phyloP scores from a whole-genome alignment of 2,113 vertebrate species.

The Scatophagus argus region DNA sequence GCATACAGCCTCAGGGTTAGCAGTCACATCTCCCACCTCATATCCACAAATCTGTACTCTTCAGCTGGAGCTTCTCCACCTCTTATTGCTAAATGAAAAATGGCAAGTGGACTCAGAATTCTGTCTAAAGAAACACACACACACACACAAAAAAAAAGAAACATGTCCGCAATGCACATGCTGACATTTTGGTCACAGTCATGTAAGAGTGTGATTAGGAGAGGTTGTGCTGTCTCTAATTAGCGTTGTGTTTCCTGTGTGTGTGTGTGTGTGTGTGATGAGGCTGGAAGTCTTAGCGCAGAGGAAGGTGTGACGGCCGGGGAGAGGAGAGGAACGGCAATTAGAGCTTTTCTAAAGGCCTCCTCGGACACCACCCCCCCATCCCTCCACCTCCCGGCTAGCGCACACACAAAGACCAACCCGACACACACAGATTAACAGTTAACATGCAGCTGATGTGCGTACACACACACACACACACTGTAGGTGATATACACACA shows the following conservation, averaged over 20 bases:
- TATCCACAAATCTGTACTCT: slow-evolving; percentile 37
- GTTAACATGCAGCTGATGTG: slow-evolving; percentile 65
- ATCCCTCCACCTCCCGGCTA: slow-evolving; percentile 12
- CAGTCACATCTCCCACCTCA: slow-evolving; percentile 24
- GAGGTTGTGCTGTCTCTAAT: slow-evolving; percentile 76
- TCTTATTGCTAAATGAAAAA: slow-evolving; percentile 22
- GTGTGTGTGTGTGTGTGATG: slow-evolving; percentile 71
- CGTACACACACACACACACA: slow-evolving; percentile 22
- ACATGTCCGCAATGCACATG: slow-evolving; percentile 50
- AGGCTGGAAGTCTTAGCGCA: slow-evolving; percentile 70
- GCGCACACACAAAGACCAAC: slow-evolving; percentile 31
- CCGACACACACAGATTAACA: slow-evolving; percentile 55
- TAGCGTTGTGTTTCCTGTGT: slow-evolving; percentile 76
- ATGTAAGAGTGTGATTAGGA: slow-evolving; percentile 71
- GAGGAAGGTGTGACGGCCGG: slow-evolving; percentile 77
- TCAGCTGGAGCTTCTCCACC: slow-evolving; percentile 45
- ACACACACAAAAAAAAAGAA: slow-evolving; percentile 11
- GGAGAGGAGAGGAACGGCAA: slow-evolving; percentile 75
- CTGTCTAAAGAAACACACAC: slow-evolving; percentile 13
- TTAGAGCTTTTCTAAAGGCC: slow-evolving; percentile 79
- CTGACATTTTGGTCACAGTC: slow-evolving; percentile 75
- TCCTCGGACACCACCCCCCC: slow-evolving; percentile 55
- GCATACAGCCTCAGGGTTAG: slow-evolving; percentile 41
- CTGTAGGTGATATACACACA: slow-evolving; percentile 40
- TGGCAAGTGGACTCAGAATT: slow-evolving; percentile 32